Conservation (phyloP, 2,888 invertebrate species). For the Ctena decussata region DNA sequence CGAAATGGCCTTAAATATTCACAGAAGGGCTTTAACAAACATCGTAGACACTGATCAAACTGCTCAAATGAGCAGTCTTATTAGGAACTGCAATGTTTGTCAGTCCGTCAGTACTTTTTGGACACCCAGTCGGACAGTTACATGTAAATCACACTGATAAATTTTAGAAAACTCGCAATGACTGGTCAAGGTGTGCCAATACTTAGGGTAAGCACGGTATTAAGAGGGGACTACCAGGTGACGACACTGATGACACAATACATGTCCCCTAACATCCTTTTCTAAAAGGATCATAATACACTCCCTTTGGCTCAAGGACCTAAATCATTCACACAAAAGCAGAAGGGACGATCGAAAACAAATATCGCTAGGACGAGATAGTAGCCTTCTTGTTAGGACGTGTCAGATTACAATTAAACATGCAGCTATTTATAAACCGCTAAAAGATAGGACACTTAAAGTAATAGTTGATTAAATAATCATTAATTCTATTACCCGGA, state of each 20-base stretch:
- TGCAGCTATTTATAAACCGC: conserved; percentile 7
- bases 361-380: conserved; percentile 4
- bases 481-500: not conserved
- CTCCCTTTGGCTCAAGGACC: conserved; percentile 8
- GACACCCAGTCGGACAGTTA: too few relatives aligned
- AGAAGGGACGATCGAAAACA: conserved; percentile 8
- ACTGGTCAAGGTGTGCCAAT: too few relatives aligned
- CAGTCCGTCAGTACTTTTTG: too few relatives aligned
- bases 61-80: too few relatives aligned
- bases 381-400: not conserved
- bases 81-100: too few relatives aligned
- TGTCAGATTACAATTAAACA: not conserved
- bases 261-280: not conserved
- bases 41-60: too few relatives aligned
- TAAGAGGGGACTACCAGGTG: not conserved
- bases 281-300: not conserved
- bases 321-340: conserved; percentile 4
- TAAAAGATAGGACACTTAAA: conserved; percentile 3
- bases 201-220: too few relatives aligned
- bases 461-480: conserved; percentile 14
- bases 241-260: not conserved
- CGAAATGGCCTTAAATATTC: too few relatives aligned
- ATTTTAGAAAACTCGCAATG: too few relatives aligned
- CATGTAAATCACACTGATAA: too few relatives aligned
- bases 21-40: too few relatives aligned